phyloP scores from a whole-genome alignment of 2,888 invertebrate genomes.

The Synanthedon tipuliformis region DNA sequence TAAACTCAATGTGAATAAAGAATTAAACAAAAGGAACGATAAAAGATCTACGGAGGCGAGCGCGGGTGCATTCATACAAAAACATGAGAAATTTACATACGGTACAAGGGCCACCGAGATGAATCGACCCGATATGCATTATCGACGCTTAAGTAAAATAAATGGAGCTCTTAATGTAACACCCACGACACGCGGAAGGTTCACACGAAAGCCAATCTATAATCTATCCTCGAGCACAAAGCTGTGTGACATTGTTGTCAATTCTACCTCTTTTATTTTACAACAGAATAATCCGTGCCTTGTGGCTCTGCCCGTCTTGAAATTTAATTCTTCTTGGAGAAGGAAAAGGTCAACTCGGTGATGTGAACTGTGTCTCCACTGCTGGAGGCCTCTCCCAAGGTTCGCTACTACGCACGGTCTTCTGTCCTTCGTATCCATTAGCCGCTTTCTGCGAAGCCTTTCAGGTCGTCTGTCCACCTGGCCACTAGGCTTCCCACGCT shows the following conservation, averaged over 20 bases:
- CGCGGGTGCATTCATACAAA: constrained; percentile 37
- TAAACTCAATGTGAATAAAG: constrained; percentile 1
- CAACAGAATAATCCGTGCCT: too few relatives aligned
- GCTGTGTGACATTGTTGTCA: background rate
- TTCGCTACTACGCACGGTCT: too few relatives aligned
- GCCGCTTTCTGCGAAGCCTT: too few relatives aligned
- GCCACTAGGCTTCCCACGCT: too few relatives aligned
- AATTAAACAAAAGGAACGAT: constrained; percentile 23
- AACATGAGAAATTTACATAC: constrained; percentile 48
- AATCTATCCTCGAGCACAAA: background rate
- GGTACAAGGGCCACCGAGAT: constrained; percentile 35
- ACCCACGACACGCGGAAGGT: constrained; percentile 32
- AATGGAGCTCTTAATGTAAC: constrained; percentile 42
- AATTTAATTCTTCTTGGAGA: too few relatives aligned
- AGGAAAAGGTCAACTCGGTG: too few relatives aligned
- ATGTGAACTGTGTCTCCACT: too few relatives aligned
- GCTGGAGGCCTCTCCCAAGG: too few relatives aligned
- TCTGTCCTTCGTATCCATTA: too few relatives aligned
- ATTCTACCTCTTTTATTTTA: background rate
- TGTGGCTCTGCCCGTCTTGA: too few relatives aligned
- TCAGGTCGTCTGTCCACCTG: too few relatives aligned
- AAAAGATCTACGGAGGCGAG: constrained; percentile 27
- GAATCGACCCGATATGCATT: constrained; percentile 38
- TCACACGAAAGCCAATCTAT: constrained; percentile 2
- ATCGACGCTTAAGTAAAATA: constrained; percentile 42